Percentiles rank a stretch among this genome's conserved stretches.
Conservation (phyloP, 2,113 vertebrate species). For the Notothenia coriiceps region DNA sequence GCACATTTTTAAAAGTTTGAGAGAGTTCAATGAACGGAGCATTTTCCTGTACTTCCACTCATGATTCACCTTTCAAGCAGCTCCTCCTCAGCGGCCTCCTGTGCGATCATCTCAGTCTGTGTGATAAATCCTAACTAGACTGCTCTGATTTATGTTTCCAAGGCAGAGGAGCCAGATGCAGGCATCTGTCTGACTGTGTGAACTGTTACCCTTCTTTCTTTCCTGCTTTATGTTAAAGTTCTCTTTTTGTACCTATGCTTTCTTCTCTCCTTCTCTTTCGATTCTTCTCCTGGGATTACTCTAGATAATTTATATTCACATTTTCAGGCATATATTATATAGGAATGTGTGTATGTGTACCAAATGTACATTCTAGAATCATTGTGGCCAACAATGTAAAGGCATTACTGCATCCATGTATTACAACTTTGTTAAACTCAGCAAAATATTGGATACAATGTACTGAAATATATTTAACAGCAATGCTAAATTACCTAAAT, state of each 20-base stretch:
- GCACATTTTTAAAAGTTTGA: neutral
- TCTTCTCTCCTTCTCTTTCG: slow-evolving; percentile 2
- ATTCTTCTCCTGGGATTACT: neutral
- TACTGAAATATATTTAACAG: neutral
- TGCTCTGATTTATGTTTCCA: slow-evolving; percentile 55
- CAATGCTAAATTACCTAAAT: neutral
- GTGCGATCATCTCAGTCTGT: slow-evolving; percentile 52
- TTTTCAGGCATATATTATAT: neutral
- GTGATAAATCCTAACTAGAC: slow-evolving; percentile 60
- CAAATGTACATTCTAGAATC: neutral
- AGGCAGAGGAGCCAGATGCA: slow-evolving; percentile 38
- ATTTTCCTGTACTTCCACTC: slow-evolving; percentile 19
- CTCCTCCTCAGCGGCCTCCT: slow-evolving; percentile 35
- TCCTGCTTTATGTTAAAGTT: neutral
- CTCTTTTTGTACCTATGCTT: neutral
- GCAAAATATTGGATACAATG: neutral
- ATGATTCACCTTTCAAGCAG: slow-evolving; percentile 40
- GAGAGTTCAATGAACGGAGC: neutral
- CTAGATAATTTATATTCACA: slow-evolving; percentile 1
- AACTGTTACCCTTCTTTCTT: slow-evolving; percentile 21
- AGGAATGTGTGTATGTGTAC: neutral
- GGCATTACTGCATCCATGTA: neutral
- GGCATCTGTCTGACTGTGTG: slow-evolving; percentile 29
- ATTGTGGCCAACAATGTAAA: neutral
- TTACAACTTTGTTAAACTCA: neutral